Percentiles rank a stretch among this genome's conserved stretches.
phyloP scores from a whole-genome alignment of 2,888 invertebrate genomes.

The Apomyelois bistriatella region DNA sequence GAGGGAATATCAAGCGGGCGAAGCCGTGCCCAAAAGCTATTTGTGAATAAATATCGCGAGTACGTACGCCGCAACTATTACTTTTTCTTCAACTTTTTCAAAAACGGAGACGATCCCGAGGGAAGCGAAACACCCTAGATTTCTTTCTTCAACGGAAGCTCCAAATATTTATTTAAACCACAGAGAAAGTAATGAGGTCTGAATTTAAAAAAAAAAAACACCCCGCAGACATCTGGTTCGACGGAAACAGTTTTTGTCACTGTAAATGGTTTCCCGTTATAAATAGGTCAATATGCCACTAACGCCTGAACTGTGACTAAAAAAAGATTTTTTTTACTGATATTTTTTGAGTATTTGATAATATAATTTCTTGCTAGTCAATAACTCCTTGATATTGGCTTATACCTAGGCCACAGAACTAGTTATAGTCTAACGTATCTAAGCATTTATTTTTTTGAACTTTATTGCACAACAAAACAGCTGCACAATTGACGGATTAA shows the following conservation, averaged over 20 bases:
- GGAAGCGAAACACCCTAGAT: background rate
- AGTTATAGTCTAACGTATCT: too few species aligned
- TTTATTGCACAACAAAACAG: too few species aligned
- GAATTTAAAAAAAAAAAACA: background rate
- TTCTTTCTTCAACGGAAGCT: background rate
- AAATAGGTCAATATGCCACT: conserved; percentile 62
- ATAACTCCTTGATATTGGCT: too few species aligned
- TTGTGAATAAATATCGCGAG: too few species aligned
- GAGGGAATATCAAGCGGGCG: too few species aligned
- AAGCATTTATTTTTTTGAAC: too few species aligned
- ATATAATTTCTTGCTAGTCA: too few species aligned
- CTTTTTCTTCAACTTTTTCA: background rate
- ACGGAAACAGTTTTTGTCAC: conserved; percentile 65
- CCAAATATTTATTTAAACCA: conserved; percentile 3
- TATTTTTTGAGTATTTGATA: too few species aligned
- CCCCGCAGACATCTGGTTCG: conserved; percentile 46
- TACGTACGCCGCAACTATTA: too few species aligned
- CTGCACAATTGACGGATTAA: too few species aligned
- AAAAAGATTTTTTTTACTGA: background rate
- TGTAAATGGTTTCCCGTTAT: conserved; percentile 62
- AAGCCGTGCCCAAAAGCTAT: too few species aligned
- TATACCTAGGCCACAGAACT: too few species aligned
- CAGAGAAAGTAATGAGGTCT: background rate
- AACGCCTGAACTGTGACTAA: conserved; percentile 21
- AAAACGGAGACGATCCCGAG: background rate